Evolutionary conservation across 2,797 vertebrate genomes (phyloP), one percentile per base, ranked within the genome.

Genomic region (Coregonus ussuriensis): DNA sequence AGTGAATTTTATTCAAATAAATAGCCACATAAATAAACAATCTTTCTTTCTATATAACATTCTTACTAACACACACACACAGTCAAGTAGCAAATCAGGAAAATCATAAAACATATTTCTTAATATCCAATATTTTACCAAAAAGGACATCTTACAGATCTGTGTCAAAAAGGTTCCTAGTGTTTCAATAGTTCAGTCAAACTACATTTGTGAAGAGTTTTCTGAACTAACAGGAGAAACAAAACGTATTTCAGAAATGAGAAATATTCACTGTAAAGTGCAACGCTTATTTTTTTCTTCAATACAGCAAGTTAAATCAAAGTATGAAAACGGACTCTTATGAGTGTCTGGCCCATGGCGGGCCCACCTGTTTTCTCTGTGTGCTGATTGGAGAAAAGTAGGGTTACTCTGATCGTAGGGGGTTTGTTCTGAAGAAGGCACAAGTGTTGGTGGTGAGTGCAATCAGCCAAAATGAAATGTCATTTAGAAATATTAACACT

Each of bases 1-100:
- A 90, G 89, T 91, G 86, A 91, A 90, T 88, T 94, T 95, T 95
- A 95, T 95, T 94, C 68, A 91, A 94, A 95, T 95, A 95, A 95
- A 95, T 95, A 95, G 89, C 87, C 85, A 94, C 93, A 95, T 94
- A 95, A 95, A 95, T 95, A 94, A 91, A 93, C 80, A 77, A 87
- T 89, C 87, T 82, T 75, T 4, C 29, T 77, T 35, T n/a, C 4
- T 35, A 75, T 21, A 41, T 74, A 79, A 89, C 84, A 88, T 72
- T 80, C 78, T 75, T 76, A 79, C 74, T 76, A 76, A 86, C 86
- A 88, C 54, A 33, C 67, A 77, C 81, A 89, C 81, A 69, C 82
- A 84, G 82, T 92, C 89, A 92, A 91, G 88, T 92, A 91, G 90
- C 89, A 91, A 89, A 93, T 90, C 76, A 83, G 77, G 72, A 76